These are phyloP conservation scores for Natrix natrix DNA, from an alignment of 2,797 vertebrate genomes.

Conservation along the genomic window DNA sequence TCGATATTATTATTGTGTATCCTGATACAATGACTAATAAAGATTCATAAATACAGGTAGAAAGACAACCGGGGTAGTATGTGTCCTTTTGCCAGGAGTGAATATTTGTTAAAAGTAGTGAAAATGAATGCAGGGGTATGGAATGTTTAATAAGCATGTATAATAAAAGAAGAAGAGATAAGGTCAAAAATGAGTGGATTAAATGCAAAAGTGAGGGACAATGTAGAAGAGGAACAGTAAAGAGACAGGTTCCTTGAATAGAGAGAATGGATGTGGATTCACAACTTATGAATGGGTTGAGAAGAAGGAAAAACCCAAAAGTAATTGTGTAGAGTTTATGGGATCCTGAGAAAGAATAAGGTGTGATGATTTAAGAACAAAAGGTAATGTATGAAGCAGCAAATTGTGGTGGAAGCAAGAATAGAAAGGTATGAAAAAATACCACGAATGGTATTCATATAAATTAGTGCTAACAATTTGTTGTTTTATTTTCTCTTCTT, in stretches of 20 bases:
- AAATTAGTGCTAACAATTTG: neutral
- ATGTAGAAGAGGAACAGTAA: neutral
- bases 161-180: neutral
- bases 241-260: neutral
- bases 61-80: neutral
- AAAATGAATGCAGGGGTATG: neutral
- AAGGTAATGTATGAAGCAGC: neutral
- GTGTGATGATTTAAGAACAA: neutral
- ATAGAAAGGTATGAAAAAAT: neutral
- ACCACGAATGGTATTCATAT: neutral
- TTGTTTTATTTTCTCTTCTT: neutral
- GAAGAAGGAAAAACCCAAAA: neutral
- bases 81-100: neutral
- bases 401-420: neutral
- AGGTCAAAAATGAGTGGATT: neutral
- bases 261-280: neutral
- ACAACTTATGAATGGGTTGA: neutral
- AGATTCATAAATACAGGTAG: neutral
- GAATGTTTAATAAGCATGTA: neutral
- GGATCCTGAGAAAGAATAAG: neutral
- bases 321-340: neutral
- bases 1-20: neutral
- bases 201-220: neutral
- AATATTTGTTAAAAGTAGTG: neutral
- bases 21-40: neutral